Base-by-base conservation (phyloP, 1,140 invertebrate genomes). In the Penaeus japonicus region DNA sequence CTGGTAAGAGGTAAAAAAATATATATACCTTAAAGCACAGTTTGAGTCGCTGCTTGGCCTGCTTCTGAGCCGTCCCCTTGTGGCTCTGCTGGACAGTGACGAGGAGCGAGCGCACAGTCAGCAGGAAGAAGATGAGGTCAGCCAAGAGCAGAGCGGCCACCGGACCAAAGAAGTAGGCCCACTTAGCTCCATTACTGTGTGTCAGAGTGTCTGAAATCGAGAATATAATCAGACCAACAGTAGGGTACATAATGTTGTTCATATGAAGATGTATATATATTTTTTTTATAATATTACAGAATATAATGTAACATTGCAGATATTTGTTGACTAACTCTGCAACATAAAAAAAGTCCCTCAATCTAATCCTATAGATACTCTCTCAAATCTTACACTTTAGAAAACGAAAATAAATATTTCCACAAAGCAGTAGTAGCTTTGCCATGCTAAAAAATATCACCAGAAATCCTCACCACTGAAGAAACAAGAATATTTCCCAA, bases 1-100 rank as follows among this genome's bases (percentile, higher is more conserved):
- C n/a, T n/a, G n/a, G n/a, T n/a, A n/a, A n/a, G n/a, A n/a, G n/a
- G n/a, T n/a, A n/a, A n/a, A n/a, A n/a, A n/a, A n/a, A n/a, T n/a
- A n/a, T n/a, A n/a, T n/a, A n/a, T n/a, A 88, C 90, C 87, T 91
- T 90, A 86, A 91, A 90, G 39, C 89, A 91, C 62, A 90, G 84
- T 35, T 87, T 85, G 62, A 90, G 89, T 47, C 88, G 59, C 87
- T 91, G 90, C 32, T 89, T 73, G 3, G 89, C 85, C 54, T 90
- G 90, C 54, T 85, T 55, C 88, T 90, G 86, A 4, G 87, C 89
- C 7, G 90, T 90, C 24, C 90, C 90, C 82, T 90, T 90, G 73
- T 90, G 90, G 65, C 90, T 90, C 75, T 90, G 90, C 70, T 90
- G 85, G 0, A 90, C 90, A 15, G 90, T 90, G 62, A 89, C 87